These are phyloP conservation scores for Rhopalosiphum padi DNA, from an alignment of 1,140 invertebrate species.

Conservation along the genomic window DNA sequence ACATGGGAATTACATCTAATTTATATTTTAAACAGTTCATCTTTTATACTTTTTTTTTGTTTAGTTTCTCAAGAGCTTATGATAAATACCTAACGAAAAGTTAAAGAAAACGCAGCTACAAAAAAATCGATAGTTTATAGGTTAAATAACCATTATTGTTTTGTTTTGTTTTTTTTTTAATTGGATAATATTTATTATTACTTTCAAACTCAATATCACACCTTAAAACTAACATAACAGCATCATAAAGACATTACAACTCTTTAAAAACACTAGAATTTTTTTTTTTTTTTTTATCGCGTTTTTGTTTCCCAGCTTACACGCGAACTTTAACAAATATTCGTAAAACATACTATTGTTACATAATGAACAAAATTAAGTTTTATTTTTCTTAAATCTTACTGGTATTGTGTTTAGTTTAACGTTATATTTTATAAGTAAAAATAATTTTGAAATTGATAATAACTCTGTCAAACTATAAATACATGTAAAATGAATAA, in stretches of 20 bases:
- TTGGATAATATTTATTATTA: background rate
- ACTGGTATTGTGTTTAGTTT: background rate
- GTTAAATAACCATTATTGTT: background rate
- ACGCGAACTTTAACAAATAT: too few species aligned
- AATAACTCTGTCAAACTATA: too few species aligned
- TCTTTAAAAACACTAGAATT: background rate
- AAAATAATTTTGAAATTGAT: background rate
- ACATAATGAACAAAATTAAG: too few species aligned
- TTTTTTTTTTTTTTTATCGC: background rate
- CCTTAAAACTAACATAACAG: too few species aligned
- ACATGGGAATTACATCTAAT: background rate
- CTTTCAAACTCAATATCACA: background rate
- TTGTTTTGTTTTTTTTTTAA: background rate
- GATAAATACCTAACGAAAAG: background rate
- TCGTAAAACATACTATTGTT: too few species aligned
- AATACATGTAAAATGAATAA: background rate
- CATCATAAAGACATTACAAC: background rate
- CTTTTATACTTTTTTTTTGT: background rate
- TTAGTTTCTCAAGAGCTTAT: background rate
- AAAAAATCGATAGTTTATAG: background rate
- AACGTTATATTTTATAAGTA: background rate
- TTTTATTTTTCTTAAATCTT: background rate
- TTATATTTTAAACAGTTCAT: background rate
- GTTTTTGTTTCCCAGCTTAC: background rate
- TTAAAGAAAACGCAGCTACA: background rate